phyloP scores from a whole-genome alignment of 2,888 invertebrate species.

The Sphecodes monilicornis region DNA sequence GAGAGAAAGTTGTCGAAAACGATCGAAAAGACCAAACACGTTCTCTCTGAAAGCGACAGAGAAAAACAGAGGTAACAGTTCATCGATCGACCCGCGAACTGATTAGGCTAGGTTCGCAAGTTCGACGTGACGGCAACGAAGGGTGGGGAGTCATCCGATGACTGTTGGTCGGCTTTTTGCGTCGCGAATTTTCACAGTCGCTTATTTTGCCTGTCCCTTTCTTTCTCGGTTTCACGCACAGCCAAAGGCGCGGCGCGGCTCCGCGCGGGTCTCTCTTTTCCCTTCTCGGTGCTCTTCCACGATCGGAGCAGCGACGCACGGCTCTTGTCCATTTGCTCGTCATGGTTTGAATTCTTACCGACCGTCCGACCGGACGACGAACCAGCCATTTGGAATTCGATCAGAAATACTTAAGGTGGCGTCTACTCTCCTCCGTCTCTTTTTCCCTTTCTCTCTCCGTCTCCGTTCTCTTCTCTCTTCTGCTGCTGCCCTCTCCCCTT shows the following conservation, averaged over 20 bases:
- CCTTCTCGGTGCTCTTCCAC: slow-evolving; percentile 11
- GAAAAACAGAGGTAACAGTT: slow-evolving; percentile 43
- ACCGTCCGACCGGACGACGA: slow-evolving; percentile 75
- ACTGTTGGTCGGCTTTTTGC: slow-evolving; percentile 64
- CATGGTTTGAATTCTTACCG: slow-evolving; percentile 79
- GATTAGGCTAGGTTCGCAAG: slow-evolving; percentile 56
- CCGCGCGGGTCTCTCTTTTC: slow-evolving; percentile 4
- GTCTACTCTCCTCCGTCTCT: slow-evolving; percentile 74
- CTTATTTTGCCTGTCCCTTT: slow-evolving; percentile 69
- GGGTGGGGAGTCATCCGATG: neutral
- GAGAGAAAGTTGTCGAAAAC: slow-evolving; percentile 6
- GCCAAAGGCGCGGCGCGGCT: slow-evolving; percentile 19
- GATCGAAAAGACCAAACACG: neutral
- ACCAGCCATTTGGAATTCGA: slow-evolving; percentile 82
- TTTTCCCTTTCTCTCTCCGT: slow-evolving; percentile 15
- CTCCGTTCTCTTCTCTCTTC: slow-evolving; percentile 25
- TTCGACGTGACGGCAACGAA: slow-evolving; percentile 3
- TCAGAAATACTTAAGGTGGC: slow-evolving; percentile 84
- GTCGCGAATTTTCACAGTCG: slow-evolving; percentile 71
- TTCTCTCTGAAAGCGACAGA: neutral
- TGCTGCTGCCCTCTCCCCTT: neutral
- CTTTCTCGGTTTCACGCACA: slow-evolving; percentile 44
- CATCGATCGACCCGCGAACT: slow-evolving; percentile 69
- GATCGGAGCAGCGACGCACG: slow-evolving; percentile 40
- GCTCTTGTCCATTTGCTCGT: slow-evolving; percentile 74